Conservation (phyloP, 2,888 invertebrate genomes). For the Adela reaumurella region DNA sequence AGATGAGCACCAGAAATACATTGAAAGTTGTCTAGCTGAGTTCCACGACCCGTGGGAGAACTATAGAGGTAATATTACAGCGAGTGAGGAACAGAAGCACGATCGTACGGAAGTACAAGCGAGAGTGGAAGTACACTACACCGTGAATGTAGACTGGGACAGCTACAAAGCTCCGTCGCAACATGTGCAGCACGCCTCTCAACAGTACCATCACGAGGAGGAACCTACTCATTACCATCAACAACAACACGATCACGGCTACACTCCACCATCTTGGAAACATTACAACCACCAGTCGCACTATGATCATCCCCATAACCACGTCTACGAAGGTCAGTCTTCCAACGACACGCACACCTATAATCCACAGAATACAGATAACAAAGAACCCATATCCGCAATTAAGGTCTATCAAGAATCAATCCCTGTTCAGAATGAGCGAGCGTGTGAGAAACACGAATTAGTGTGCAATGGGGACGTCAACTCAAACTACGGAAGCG, state of each 20-base stretch:
- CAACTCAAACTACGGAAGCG: neutral
- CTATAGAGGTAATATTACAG: constrained; percentile 54
- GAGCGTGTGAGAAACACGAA: too few relatives aligned
- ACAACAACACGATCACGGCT: neutral
- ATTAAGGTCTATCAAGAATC: too few relatives aligned
- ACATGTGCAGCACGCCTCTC: neutral
- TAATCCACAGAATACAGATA: too few relatives aligned
- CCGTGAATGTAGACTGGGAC: constrained; percentile 18
- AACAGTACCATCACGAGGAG: too few relatives aligned
- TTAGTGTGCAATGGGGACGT: neutral
- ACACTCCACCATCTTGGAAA: neutral
- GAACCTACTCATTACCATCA: too few relatives aligned
- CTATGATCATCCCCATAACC: too few relatives aligned
- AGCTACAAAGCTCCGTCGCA: neutral
- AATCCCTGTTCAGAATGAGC: too few relatives aligned
- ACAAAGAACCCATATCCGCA: too few relatives aligned
- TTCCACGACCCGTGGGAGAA: constrained; percentile 73
- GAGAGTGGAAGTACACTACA: constrained; percentile 22
- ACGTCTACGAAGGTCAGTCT: too few relatives aligned
- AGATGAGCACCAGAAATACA: constrained; percentile 17
- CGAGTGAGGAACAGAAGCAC: constrained; percentile 17
- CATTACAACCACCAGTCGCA: too few relatives aligned
- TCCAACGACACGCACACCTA: too few relatives aligned
- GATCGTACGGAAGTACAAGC: constrained; percentile 13
- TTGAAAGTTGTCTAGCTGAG: constrained; percentile 23